phyloP scores from a whole-genome alignment of 2,113 vertebrate genomes.

The Ciconia maguari region DNA sequence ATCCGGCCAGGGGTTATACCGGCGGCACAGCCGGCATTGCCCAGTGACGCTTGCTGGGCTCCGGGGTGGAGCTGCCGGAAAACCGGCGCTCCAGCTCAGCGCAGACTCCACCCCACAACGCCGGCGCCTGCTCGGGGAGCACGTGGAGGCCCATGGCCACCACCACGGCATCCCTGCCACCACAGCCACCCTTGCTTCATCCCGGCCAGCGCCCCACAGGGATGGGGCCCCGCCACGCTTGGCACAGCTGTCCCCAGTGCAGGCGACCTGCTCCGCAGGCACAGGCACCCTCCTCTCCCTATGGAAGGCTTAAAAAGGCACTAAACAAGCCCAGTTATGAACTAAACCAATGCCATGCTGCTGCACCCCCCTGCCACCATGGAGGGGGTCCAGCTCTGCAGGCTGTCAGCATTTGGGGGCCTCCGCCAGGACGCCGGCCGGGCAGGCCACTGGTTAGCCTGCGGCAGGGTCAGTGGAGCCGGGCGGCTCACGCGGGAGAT shows the following conservation, averaged over 20 bases:
- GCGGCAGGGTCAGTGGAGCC: not conserved
- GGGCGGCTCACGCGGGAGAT: not conserved
- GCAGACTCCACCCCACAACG: not conserved
- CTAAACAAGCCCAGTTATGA: not conserved
- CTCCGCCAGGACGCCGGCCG: accelerated
- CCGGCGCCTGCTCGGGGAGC: not conserved
- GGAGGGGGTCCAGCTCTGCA: not conserved
- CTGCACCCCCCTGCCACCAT: not conserved
- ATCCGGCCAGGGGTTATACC: not conserved
- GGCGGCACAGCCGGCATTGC: not conserved
- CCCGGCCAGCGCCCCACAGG: not conserved
- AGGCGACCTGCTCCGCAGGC: not conserved
- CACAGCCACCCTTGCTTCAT: not conserved
- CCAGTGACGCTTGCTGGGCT: not conserved
- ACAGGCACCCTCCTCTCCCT: not conserved
- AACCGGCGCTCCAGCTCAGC: not conserved
- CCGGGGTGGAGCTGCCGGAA: not conserved
- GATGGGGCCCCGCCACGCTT: accelerated
- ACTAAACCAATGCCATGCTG: accelerated
- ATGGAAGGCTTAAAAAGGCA: not conserved
- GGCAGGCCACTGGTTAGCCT: not conserved
- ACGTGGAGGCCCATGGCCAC: not conserved
- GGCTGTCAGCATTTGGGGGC: not conserved
- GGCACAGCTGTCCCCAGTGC: accelerated
- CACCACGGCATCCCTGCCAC: not conserved